These are phyloP conservation scores for Channa argus DNA, from an alignment of 2,113 vertebrate genomes.

Conservation along the genomic window DNA sequence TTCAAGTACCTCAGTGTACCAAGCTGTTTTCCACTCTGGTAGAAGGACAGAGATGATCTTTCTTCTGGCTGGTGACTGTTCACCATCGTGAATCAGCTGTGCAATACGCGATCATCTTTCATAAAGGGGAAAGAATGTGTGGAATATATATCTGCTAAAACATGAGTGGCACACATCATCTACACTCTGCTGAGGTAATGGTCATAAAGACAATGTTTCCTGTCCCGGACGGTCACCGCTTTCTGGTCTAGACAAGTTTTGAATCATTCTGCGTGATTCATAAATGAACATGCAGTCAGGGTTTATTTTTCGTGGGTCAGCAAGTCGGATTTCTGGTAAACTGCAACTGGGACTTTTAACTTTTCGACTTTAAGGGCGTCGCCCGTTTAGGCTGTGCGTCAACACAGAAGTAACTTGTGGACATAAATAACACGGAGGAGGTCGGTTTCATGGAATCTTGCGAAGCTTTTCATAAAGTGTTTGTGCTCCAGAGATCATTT, in stretches of 20 bases:
- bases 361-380: neutral
- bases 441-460: too few species aligned
- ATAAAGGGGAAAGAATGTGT: neutral
- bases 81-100: slow-evolving; percentile 2
- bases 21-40: neutral
- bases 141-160: neutral
- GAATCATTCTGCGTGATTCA: slow-evolving; percentile 75
- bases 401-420: too few species aligned
- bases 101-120: neutral
- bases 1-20: too few species aligned
- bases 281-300: slow-evolving; percentile 20
- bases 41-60: neutral
- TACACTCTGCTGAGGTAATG: neutral
- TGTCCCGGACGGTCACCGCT: slow-evolving; percentile 2
- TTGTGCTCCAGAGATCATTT: too few species aligned
- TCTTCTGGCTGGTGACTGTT: neutral
- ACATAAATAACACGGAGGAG: too few species aligned
- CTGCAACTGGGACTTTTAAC: neutral
- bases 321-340: slow-evolving; percentile 24
- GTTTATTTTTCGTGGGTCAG: slow-evolving; percentile 32
- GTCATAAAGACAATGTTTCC: slow-evolving; percentile 26
- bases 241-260: slow-evolving; percentile 68
- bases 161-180: neutral
- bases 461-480: too few species aligned
- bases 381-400: too few species aligned